A percentile compares a stretch with the other conserved stretches of the same genome.
Conservation (phyloP, 2,797 vertebrate species). For the Mallotus villosus region DNA sequence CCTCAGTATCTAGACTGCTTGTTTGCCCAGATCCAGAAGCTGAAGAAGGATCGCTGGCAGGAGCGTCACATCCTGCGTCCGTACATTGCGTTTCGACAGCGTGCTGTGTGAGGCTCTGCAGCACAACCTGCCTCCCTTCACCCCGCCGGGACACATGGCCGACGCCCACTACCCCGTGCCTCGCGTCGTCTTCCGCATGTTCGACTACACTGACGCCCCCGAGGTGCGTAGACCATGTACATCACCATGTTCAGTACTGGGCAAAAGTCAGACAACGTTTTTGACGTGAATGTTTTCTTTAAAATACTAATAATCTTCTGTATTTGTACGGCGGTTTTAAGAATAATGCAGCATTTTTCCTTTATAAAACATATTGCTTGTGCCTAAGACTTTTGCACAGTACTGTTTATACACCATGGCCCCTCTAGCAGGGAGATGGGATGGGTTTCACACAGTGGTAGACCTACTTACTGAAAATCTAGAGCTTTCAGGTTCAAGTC, state of each 20-base stretch:
- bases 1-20: slow-evolving; percentile 96
- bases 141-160: slow-evolving; percentile 91
- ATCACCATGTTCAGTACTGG: background rate
- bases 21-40: slow-evolving; percentile 96
- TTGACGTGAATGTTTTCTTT: too few species aligned
- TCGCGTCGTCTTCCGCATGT: slow-evolving; percentile 93
- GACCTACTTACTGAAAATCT: too few species aligned
- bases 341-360: too few species aligned
- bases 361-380: too few species aligned
- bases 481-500: too few species aligned
- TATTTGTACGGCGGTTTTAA: too few species aligned
- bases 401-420: too few species aligned
- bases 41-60: slow-evolving; percentile 97
- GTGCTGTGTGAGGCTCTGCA: slow-evolving; percentile 96
- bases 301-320: too few species aligned
- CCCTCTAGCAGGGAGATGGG: too few species aligned
- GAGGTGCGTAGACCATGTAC: slow-evolving; percentile 79
- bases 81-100: slow-evolving; percentile 97
- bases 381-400: too few species aligned
- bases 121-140: slow-evolving; percentile 96
- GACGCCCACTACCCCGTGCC: slow-evolving; percentile 91
- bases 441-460: background rate
- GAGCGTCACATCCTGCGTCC: slow-evolving; percentile 95
- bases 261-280: too few species aligned
- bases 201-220: slow-evolving; percentile 97